Evolutionary conservation across 2,888 invertebrate species (phyloP), one percentile per base, ranked within the genome.

Genomic region (Melanchra persicariae): DNA sequence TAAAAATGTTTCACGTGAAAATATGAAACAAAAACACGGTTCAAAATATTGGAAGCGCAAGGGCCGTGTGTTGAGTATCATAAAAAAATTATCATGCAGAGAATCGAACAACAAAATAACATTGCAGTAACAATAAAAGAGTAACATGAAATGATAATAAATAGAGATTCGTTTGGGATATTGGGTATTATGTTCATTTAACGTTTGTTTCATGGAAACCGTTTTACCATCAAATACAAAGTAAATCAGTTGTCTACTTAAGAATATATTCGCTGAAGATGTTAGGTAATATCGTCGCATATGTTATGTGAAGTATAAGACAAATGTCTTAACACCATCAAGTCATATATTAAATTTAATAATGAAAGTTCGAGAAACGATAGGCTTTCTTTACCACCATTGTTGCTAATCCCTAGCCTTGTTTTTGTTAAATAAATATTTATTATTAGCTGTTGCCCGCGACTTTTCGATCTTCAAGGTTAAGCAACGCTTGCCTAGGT

Each of bases 1-100:
- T 72, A 70, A 81, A 81, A 81, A 81, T 73, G 66, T 81, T 81
- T 72, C 70, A 64, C 66, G 51, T 52, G 61, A 70, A 83, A 70
- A 81, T 63, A 62, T 76, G 51, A 54, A 73, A 81, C 60, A 71
- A 81, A 83, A 81, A 77, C 63, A 64, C 58, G 54, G 57, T 37
- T 17, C 26, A 77, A 82, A 82, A 84, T 74, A 74, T 77, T 68
- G 82, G 67, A 62, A 69, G 19, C 63, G 66, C 60, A 72, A 62
- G 60, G 47, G 55, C 30, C 26, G 37, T 61, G 52, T 67, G 64
- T 73, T 54, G 69, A 72, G 52, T 55, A 74, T 72, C 65, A 60
- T 65, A 65, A 74, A 71, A 81, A 62, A 81, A 49, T n/a, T n/a
- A 70, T 57, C 59, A 60, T 62, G 57, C 30, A 64, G 57, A 30